A percentile compares a stretch with the other conserved stretches of the same genome.
These are phyloP conservation scores for Anhinga anhinga DNA, from an alignment of 2,113 vertebrate genomes.

Conservation along the genomic window DNA sequence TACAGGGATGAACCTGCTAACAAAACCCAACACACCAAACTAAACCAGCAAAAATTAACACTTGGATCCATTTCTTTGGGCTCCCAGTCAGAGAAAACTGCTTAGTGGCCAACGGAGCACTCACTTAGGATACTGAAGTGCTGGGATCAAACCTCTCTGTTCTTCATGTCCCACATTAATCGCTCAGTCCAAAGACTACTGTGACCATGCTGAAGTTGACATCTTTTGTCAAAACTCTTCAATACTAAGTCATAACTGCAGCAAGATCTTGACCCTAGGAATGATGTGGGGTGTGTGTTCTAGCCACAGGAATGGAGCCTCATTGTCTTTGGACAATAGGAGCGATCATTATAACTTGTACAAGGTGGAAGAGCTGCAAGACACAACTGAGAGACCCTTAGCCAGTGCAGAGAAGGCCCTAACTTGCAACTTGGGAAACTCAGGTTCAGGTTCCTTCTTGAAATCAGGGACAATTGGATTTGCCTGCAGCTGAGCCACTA, in stretches of 20 bases:
- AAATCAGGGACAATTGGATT: not conserved
- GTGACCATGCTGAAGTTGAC: not conserved
- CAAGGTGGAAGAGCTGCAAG: not conserved
- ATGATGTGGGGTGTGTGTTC: not conserved
- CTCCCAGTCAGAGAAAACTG: not conserved
- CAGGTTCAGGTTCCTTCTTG: not conserved
- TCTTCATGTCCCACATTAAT: not conserved
- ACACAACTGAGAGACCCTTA: not conserved
- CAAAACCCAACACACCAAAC: not conserved
- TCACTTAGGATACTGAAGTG: not conserved
- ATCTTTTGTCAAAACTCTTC: not conserved
- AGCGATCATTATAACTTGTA: not conserved
- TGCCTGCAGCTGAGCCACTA: not conserved
- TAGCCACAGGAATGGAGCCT: rapidly evolving
- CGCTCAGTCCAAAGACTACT: not conserved
- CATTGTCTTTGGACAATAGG: not conserved
- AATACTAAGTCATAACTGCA: not conserved
- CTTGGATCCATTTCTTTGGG: not conserved
- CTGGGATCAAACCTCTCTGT: not conserved
- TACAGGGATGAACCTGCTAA: not conserved
- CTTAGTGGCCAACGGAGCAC: rapidly evolving
- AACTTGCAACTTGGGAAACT: not conserved
- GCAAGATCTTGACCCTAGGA: not conserved
- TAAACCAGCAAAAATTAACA: not conserved
- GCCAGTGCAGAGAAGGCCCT: rapidly evolving